Conservation (phyloP, 2,888 invertebrate genomes). For the Galerucella pusilla region DNA sequence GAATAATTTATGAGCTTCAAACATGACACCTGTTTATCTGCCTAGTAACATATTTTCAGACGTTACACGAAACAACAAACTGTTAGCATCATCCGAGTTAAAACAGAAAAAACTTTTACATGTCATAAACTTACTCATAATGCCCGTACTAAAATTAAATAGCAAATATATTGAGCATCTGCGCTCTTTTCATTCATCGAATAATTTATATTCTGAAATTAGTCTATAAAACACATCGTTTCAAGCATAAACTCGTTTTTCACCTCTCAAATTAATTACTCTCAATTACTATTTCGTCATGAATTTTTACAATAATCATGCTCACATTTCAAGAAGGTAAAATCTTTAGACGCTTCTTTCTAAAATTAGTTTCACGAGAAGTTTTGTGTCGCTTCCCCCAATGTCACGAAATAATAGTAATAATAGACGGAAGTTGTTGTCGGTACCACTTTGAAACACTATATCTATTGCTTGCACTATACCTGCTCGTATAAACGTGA, state of each 20-base stretch:
- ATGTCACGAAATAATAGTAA: no score
- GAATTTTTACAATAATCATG: no score
- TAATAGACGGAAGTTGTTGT: no score
- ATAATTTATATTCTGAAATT: not conserved
- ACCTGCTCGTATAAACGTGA: no score
- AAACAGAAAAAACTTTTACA: conserved; percentile 3
- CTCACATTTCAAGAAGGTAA: no score
- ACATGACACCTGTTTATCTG: conserved; percentile 58
- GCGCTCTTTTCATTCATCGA: not conserved
- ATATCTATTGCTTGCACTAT: no score
- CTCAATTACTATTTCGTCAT: no score
- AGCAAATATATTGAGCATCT: not conserved
- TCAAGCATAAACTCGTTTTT: not conserved
- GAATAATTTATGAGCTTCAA: conserved; percentile 57
- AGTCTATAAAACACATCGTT: not conserved
- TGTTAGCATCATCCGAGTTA: not conserved
- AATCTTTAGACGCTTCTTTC: no score
- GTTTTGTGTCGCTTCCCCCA: no score
- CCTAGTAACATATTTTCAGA: not conserved
- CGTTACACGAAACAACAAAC: not conserved
- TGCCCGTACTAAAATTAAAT: conserved; percentile 3
- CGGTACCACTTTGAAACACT: no score
- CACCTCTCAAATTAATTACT: no score
- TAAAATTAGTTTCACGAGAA: no score
- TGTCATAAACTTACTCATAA: conserved; percentile 1